phyloP scores from a whole-genome alignment of 2,888 invertebrate genomes.

The Synergus gifuensis region DNA sequence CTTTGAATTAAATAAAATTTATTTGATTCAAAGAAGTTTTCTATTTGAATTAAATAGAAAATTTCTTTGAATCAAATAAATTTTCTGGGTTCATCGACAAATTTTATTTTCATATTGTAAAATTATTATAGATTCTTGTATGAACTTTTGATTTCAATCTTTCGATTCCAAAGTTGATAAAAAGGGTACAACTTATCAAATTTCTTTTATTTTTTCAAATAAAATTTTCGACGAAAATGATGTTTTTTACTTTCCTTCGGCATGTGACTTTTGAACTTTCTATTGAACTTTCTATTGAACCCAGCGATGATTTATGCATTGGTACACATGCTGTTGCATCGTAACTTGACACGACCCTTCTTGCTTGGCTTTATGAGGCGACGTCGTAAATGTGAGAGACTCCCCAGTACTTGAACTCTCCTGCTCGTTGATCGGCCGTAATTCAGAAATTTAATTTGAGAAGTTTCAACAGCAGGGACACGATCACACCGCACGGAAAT shows the following conservation, averaged over 20 bases:
- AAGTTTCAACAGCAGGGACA: slow-evolving; percentile 36
- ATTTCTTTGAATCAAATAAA: no score
- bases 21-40: no score
- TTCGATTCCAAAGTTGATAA: no score
- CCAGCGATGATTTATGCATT: slow-evolving; percentile 15
- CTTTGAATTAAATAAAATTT: no score
- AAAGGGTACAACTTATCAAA: background rate
- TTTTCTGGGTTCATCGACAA: no score
- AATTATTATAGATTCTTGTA: no score
- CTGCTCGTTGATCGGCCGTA: slow-evolving; percentile 36
- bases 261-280: background rate
- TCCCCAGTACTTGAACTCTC: slow-evolving; percentile 15
- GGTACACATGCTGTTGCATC: slow-evolving; percentile 18
- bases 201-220: background rate
- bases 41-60: no score
- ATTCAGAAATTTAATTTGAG: slow-evolving; percentile 43
- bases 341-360: slow-evolving; percentile 22
- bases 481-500: slow-evolving; percentile 42
- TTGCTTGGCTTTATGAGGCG: slow-evolving; percentile 1
- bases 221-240: no score
- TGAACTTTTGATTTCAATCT: no score
- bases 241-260: background rate
- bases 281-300: background rate
- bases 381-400: slow-evolving; percentile 29
- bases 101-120: no score